Evolutionary conservation across 2,888 invertebrate genomes (phyloP), one percentile per base, ranked within the genome.

Genomic region (Halictus quadricinctus): DNA sequence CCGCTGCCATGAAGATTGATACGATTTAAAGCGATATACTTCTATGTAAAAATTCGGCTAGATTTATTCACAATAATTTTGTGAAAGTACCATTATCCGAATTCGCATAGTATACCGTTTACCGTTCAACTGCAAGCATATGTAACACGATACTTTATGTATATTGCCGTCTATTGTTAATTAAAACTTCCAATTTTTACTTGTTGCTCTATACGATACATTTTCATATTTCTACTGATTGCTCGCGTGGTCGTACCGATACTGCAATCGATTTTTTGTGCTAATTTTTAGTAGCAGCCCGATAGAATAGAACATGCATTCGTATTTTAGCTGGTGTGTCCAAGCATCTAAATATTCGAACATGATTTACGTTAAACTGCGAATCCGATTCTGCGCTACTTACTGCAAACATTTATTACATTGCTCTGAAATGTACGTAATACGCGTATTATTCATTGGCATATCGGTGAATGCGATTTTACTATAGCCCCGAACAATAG

Each of bases 301-400:
- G 58, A 58, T 58, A 58, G n/a, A n/a, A 58, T 58, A 58, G 58
- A 58, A n/a, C n/a, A 58, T n/a, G 58, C n/a, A n/a, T 10, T n/a
- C n/a, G 58, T 58, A 58, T n/a, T 58, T 58, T 10, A 58, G 10
- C 10, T 2, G n/a, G n/a, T 10, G n/a, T 10, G n/a, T 8, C n/a
- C 10, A 58, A 58, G n/a, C 58, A 12, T 58, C n/a, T 58, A 58
- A 58, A 58, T 58, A n/a, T 58, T 58, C 58, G 58, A 58, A 10
- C 10, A n/a, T 58, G 58, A 58, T 58, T 58, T 58, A 58, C 58
- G 10, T n/a, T 58, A 58, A n/a, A n/a, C 58, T 58, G 58, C 58
- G 58, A n/a, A 58, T n/a, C n/a, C n/a, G n/a, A 58, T n/a, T 58
- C 58, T 54, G 54, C 54, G 21, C 54, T 58, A 58, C 58, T 58